Percentiles rank a stretch among this genome's conserved stretches.
These are phyloP conservation scores for Danionella cerebrum DNA, from an alignment of 2,113 vertebrate species.

Conservation along the genomic window DNA sequence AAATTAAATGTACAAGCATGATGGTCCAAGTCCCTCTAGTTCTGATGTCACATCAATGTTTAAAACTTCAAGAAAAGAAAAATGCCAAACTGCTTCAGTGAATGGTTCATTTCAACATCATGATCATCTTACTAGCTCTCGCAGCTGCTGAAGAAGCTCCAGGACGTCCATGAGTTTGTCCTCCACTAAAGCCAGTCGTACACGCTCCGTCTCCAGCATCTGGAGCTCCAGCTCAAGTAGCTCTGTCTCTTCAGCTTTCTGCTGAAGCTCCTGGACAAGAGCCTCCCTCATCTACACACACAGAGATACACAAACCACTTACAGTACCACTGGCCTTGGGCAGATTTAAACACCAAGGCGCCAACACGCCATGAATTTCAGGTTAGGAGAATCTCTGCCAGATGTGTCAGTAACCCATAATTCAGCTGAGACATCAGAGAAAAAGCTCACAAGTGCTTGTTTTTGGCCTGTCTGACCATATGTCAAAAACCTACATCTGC, in stretches of 20 bases:
- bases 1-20: neutral
- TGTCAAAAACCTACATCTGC: constrained; percentile 10
- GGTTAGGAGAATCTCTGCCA: constrained; percentile 1
- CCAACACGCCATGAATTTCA: neutral
- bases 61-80: too few relatives aligned
- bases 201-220: constrained; percentile 84
- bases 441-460: constrained; percentile 16
- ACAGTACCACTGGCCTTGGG: neutral
- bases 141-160: constrained; percentile 80
- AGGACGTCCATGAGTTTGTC: constrained; percentile 86
- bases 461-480: constrained; percentile 11
- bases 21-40: too few relatives aligned
- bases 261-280: constrained; percentile 70
- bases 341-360: neutral
- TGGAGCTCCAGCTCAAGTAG: constrained; percentile 81
- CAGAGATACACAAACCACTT: neutral
- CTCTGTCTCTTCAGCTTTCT: constrained; percentile 72
- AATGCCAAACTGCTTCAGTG: too few relatives aligned
- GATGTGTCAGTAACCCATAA: constrained; percentile 9
- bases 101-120: too few relatives aligned
- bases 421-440: neutral
- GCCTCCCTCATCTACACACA: constrained; percentile 65
- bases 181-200: constrained; percentile 83
- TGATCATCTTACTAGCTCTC: constrained; percentile 76
- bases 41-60: neutral